A percentile compares a stretch with the other conserved stretches of the same genome.
Conservation (phyloP, 2,113 vertebrate genomes). For the Pica pica region DNA sequence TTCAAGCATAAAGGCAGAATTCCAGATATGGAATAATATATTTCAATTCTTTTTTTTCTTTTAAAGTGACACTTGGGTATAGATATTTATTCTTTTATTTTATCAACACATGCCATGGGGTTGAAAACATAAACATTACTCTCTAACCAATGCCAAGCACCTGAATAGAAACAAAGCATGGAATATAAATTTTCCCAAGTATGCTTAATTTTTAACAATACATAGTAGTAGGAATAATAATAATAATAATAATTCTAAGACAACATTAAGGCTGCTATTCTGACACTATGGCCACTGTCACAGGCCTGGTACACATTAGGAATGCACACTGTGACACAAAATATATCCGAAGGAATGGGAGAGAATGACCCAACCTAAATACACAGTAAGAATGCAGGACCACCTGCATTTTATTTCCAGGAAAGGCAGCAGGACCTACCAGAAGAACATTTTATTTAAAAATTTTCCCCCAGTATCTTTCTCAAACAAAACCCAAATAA, state of each 20-base stretch:
- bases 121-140: not conserved
- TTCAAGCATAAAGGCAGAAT: constrained; percentile 16
- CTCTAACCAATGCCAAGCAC: not conserved
- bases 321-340: not conserved
- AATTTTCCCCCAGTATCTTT: not conserved
- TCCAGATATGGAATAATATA: not conserved
- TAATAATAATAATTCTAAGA: not conserved
- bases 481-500: not conserved
- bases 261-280: not conserved
- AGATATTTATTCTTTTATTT: not conserved
- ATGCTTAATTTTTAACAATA: not conserved
- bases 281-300: not conserved
- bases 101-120: not conserved
- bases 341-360: not conserved
- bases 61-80: not conserved
- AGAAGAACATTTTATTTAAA: not conserved
- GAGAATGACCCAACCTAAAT: not conserved
- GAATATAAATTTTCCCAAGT: not conserved
- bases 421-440: not conserved
- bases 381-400: not conserved
- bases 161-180: not conserved
- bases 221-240: not conserved
- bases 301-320: not conserved
- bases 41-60: not conserved
- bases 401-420: not conserved